Percentiles rank a stretch among this genome's conserved stretches.
Evolutionary conservation across 2,113 vertebrate genomes (phyloP).

Genomic region (Gymnocephalus cernua): DNA sequence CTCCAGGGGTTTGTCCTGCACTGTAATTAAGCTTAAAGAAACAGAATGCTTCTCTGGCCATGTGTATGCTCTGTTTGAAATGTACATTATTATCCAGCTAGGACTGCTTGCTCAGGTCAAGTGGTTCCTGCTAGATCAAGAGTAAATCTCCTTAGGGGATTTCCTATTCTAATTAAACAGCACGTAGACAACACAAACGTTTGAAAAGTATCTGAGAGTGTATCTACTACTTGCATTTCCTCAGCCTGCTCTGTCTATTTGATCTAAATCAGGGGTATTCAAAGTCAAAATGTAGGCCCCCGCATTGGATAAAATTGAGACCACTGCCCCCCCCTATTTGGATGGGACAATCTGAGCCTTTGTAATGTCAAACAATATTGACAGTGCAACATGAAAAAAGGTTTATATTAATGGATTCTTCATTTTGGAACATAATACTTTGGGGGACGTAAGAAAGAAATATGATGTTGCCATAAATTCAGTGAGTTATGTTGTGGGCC

Average conservation of each 20-base stretch:
- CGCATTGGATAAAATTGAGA: neutral
- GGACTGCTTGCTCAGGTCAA: constrained; percentile 64
- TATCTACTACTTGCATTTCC: neutral
- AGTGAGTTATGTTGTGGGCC: neutral
- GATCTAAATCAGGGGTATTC: neutral
- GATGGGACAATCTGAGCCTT: too few species aligned
- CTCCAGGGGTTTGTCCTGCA: neutral
- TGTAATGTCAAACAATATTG: too few species aligned
- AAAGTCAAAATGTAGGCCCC: neutral
- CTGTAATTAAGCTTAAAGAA: constrained; percentile 60
- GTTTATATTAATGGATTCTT: too few species aligned
- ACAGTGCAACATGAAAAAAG: too few species aligned
- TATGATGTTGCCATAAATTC: neutral
- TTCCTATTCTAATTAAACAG: constrained; percentile 29
- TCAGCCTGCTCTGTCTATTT: neutral
- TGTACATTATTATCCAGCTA: constrained; percentile 52
- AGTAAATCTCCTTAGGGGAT: constrained; percentile 43
- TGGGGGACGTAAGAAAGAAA: neutral
- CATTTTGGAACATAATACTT: neutral
- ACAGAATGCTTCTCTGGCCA: constrained; percentile 20
- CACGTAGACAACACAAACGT: constrained; percentile 6
- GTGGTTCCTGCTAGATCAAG: constrained; percentile 49
- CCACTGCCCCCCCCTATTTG: too few species aligned
- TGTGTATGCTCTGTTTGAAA: constrained; percentile 32
- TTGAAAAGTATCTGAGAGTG: neutral